These are phyloP conservation scores for Balearica regulorum DNA, from an alignment of 2,797 vertebrate species.

Conservation along the genomic window DNA sequence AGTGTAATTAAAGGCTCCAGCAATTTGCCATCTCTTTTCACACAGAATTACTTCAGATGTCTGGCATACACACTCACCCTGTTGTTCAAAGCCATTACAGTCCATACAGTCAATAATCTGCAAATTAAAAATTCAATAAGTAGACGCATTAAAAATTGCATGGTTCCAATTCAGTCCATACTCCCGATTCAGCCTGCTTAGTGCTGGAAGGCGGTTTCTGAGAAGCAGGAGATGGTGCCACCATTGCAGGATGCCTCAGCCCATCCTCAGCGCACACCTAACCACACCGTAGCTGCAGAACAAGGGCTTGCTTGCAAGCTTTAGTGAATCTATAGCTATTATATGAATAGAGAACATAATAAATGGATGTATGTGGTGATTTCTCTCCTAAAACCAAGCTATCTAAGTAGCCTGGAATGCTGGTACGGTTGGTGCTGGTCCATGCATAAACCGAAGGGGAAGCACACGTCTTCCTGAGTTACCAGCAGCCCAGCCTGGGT, in stretches of 20 bases:
- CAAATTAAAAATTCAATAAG: constrained; percentile 80
- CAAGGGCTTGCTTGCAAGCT: not conserved
- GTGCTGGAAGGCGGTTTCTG: constrained; percentile 12
- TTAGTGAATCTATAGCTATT: not conserved
- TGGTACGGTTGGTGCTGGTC: not conserved
- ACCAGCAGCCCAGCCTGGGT: rapidly evolving
- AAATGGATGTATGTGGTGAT: not conserved
- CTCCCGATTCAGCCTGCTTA: not conserved
- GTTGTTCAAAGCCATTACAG: constrained; percentile 70
- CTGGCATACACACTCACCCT: constrained; percentile 42
- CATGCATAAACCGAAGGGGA: not conserved
- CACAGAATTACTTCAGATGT: constrained; percentile 62
- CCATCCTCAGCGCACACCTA: not conserved
- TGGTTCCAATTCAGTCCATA: constrained; percentile 48
- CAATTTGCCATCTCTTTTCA: constrained; percentile 60
- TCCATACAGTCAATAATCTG: constrained; percentile 74
- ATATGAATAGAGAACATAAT: not conserved
- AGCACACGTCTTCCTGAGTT: rapidly evolving
- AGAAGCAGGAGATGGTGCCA: constrained; percentile 13
- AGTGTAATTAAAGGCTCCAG: constrained; percentile 63
- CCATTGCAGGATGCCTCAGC: constrained; percentile 1
- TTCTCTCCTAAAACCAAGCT: not conserved
- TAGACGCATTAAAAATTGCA: constrained; percentile 59
- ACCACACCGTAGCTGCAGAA: not conserved
- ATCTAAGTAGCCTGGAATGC: not conserved